A percentile compares a stretch with the other conserved stretches of the same genome.
phyloP scores from a whole-genome alignment of 2,113 vertebrate genomes.

The Gambusia affinis region DNA sequence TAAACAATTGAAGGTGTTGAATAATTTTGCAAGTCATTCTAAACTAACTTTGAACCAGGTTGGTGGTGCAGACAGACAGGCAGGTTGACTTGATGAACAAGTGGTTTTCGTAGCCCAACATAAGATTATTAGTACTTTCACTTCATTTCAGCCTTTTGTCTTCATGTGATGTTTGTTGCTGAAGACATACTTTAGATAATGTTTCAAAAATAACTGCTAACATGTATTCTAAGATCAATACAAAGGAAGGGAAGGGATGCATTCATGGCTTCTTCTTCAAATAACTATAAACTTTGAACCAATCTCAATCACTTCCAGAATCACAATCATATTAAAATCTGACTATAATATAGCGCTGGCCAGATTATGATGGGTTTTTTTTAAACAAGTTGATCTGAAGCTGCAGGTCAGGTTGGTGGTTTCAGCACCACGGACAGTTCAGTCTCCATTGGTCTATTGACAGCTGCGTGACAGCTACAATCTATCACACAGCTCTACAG shows the following conservation, averaged over 20 bases:
- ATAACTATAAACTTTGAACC: not conserved
- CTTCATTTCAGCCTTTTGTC: not conserved
- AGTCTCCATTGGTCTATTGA: slow-evolving; percentile 59
- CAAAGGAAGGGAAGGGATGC: not conserved
- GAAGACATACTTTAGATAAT: not conserved
- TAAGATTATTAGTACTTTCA: not conserved
- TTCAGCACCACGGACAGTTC: slow-evolving; percentile 78
- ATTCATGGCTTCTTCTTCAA: not conserved
- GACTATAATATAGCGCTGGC: too few species aligned
- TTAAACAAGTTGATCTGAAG: not conserved
- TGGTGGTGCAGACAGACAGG: too few species aligned
- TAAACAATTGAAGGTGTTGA: too few species aligned
- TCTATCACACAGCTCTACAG: slow-evolving; percentile 1
- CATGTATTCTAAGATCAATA: not conserved
- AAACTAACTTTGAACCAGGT: too few species aligned
- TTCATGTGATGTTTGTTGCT: not conserved
- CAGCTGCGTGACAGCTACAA: slow-evolving; percentile 51
- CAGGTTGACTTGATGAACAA: too few species aligned
- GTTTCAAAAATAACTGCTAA: not conserved
- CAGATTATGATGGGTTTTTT: not conserved
- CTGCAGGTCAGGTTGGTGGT: slow-evolving; percentile 47
- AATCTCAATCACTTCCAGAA: not conserved
- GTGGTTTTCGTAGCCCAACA: not conserved
- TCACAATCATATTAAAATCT: too few species aligned
- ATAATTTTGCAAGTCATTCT: too few species aligned